A percentile compares a stretch with the other conserved stretches of the same genome.
Evolutionary conservation across 2,797 vertebrate species (phyloP).

Genomic region (Gallinago stenura): DNA sequence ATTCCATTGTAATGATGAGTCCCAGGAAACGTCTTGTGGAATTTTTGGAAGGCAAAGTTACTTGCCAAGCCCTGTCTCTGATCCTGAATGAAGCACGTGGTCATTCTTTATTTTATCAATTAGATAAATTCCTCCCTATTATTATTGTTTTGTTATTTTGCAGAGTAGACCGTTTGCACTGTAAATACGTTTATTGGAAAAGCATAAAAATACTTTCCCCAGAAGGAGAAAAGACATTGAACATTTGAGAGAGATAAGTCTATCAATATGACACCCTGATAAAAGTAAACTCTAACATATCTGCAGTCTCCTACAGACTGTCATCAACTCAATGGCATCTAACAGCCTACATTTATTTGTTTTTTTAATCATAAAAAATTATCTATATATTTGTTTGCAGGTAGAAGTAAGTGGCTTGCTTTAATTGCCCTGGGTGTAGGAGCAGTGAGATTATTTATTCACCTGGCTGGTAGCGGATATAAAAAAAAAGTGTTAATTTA

Average conservation of each 20-base stretch:
- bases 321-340: not conserved
- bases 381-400: not conserved
- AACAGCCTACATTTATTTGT: not conserved
- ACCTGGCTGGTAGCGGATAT: not conserved
- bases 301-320: not conserved
- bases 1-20: not conserved
- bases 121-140: not conserved
- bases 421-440: not conserved
- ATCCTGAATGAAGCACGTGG: not conserved
- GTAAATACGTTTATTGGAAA: not conserved
- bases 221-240: not conserved
- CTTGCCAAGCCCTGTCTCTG: not conserved
- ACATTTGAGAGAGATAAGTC: not conserved
- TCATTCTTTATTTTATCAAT: not conserved
- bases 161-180: not conserved
- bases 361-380: not conserved
- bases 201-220: not conserved
- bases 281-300: not conserved
- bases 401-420: not conserved
- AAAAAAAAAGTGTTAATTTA: not conserved
- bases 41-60: not conserved
- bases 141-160: not conserved
- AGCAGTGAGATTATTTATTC: not conserved
- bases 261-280: not conserved
- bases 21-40: not conserved